Evolutionary conservation across 1,140 invertebrate species (phyloP).

Genomic region (Coenobita brevimanus): DNA sequence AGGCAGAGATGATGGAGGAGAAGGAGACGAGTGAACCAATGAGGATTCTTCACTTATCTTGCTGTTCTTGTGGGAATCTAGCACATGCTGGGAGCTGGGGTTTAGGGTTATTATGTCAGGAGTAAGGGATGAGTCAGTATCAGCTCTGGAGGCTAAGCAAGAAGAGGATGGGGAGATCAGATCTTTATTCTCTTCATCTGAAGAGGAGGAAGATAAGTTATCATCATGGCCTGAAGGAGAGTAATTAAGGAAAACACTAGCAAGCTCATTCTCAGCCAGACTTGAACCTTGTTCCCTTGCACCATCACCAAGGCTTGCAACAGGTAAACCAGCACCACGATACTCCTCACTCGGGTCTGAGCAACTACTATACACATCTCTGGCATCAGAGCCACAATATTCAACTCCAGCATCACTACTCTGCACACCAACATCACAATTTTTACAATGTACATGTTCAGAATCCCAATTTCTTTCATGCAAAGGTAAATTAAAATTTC

Average conservation of each 20-base stretch:
- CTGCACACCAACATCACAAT: conserved; percentile 31
- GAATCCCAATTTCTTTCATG: not conserved
- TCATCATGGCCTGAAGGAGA: conserved; percentile 34
- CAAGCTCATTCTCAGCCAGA: conserved; percentile 1
- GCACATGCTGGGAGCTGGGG: too few relatives aligned
- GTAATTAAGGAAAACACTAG: conserved; percentile 40
- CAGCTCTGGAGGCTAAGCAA: not conserved
- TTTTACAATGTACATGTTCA: not conserved
- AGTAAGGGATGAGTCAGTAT: not conserved
- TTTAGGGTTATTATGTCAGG: not conserved
- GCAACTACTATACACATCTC: not conserved
- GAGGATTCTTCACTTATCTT: conserved; percentile 17
- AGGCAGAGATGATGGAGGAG: not conserved
- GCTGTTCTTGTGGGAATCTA: not conserved
- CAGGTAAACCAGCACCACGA: not conserved
- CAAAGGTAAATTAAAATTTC: not conserved
- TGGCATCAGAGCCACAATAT: too few relatives aligned
- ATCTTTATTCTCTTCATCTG: conserved; percentile 7
- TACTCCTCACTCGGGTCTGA: too few relatives aligned
- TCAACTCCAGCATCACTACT: conserved; percentile 22
- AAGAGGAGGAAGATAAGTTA: conserved; percentile 29
- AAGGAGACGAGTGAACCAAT: not conserved
- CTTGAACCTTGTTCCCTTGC: not conserved
- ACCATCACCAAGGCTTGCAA: not conserved
- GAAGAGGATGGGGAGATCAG: not conserved